Evolutionary conservation across 2,797 vertebrate genomes (phyloP).

Genomic region (Urophycis tenuis): DNA sequence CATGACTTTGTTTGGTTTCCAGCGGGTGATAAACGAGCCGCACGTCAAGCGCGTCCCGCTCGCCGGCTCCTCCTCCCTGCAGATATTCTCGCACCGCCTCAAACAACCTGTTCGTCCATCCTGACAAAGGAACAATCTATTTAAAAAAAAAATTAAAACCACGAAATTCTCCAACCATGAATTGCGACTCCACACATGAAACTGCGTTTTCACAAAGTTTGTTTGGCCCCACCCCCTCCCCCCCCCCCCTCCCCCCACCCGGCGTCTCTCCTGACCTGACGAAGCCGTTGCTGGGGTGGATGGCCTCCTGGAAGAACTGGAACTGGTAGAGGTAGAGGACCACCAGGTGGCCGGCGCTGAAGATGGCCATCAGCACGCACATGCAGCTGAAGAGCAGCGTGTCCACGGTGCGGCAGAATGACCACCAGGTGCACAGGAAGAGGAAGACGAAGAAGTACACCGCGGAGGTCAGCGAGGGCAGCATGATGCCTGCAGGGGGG

Average conservation of each 20-base stretch:
- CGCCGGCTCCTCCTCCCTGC: not conserved
- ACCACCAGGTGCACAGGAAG: constrained; percentile 98
- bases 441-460: constrained; percentile 96
- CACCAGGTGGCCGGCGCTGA: constrained; percentile 89
- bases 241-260: too few species aligned
- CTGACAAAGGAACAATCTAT: not conserved
- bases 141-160: not conserved
- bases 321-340: constrained; percentile 96
- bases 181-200: too few species aligned
- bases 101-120: not conserved
- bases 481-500: constrained; percentile 80
- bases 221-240: too few species aligned
- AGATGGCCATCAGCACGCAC: constrained; percentile 97
- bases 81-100: too few species aligned
- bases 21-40: not conserved
- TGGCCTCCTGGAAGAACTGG: constrained; percentile 91
- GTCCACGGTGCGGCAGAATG: constrained; percentile 88
- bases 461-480: constrained; percentile 91
- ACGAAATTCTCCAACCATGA: too few species aligned
- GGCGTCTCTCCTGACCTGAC: constrained; percentile 73
- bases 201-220: too few species aligned
- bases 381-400: constrained; percentile 96
- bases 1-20: not conserved
- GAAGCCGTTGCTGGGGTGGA: constrained; percentile 78
- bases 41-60: not conserved